phyloP scores from a whole-genome alignment of 1,140 invertebrate species.

The Zaprionus inermis region DNA sequence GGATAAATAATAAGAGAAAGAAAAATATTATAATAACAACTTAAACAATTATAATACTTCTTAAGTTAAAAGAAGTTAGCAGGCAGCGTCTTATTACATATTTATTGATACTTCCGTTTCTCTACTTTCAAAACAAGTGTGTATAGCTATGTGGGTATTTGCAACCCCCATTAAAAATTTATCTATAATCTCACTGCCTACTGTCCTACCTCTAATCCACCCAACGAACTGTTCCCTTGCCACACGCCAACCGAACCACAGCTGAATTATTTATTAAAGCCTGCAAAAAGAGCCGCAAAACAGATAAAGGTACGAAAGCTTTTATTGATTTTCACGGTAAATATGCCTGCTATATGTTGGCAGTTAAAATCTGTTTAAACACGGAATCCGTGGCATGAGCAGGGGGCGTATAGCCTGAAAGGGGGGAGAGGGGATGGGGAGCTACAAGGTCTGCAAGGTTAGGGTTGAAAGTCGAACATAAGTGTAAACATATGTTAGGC shows the following conservation, averaged over 20 bases:
- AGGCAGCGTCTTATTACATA: background rate
- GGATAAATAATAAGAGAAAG: too few species aligned
- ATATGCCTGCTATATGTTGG: conserved; percentile 40
- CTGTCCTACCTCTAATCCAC: conserved; percentile 19
- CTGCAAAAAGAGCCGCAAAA: conserved; percentile 36
- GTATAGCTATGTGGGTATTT: conserved; percentile 1
- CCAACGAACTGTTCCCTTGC: conserved; percentile 5
- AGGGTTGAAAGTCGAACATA: conserved; percentile 66
- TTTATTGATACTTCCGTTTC: background rate
- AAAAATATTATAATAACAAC: too few species aligned
- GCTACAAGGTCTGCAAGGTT: conserved; percentile 68
- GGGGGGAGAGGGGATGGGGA: background rate
- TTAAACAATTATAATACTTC: too few species aligned
- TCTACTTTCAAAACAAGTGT: background rate
- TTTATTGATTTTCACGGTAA: conserved; percentile 61
- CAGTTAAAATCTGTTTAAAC: conserved; percentile 42
- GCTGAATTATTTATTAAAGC: conserved; percentile 72
- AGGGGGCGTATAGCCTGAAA: background rate
- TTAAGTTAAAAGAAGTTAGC: too few species aligned
- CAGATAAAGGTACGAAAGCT: conserved; percentile 40
- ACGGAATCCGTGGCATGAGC: background rate
- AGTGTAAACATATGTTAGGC: conserved; percentile 59
- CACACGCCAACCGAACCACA: background rate
- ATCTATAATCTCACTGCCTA: conserved; percentile 6
- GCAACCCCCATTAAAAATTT: conserved; percentile 20